Evolutionary conservation across 64 coral and sea anemone species (phyloP).

Genomic region (Montipora efflorescens): DNA sequence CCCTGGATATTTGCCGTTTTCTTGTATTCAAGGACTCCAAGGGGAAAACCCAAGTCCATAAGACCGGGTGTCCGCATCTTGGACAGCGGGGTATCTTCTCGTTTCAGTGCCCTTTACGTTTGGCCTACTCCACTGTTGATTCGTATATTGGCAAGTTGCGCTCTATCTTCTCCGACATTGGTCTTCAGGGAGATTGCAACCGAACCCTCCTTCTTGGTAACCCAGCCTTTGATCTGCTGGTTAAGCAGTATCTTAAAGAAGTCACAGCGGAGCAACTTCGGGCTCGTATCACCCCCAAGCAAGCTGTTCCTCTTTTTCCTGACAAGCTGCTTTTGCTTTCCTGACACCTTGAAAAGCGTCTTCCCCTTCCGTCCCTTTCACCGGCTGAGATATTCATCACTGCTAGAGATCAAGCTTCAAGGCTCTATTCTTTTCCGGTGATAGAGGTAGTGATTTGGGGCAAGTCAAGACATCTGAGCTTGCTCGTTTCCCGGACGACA

Average conservation of each 20-base stretch:
- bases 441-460: constrained; percentile 27
- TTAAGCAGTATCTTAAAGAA: constrained; percentile 8
- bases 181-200: not conserved
- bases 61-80: constrained; percentile 10
- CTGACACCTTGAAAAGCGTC: not conserved
- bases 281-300: constrained; percentile 40
- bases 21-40: constrained; percentile 58
- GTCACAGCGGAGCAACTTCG: constrained; percentile 24
- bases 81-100: constrained; percentile 35
- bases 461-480: constrained; percentile 42
- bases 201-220: too few species aligned
- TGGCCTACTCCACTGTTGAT: constrained; percentile 48
- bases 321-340: constrained; percentile 15
- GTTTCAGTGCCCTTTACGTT: constrained; percentile 27
- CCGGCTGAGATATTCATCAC: not conserved
- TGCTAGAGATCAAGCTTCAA: constrained; percentile 22
- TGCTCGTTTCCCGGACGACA: constrained; percentile 9
- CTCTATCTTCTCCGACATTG: constrained; percentile 31
- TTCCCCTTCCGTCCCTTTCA: not conserved
- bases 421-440: constrained; percentile 44
- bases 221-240: not conserved
- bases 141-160: constrained; percentile 68
- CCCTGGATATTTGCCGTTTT: constrained; percentile 65
- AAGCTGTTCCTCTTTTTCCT: constrained; percentile 35
- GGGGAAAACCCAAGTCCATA: constrained; percentile 60